Percentiles rank a stretch among this genome's conserved stretches.
phyloP scores from a whole-genome alignment of 1,140 invertebrate species.

The Scaptomyza pallida region DNA sequence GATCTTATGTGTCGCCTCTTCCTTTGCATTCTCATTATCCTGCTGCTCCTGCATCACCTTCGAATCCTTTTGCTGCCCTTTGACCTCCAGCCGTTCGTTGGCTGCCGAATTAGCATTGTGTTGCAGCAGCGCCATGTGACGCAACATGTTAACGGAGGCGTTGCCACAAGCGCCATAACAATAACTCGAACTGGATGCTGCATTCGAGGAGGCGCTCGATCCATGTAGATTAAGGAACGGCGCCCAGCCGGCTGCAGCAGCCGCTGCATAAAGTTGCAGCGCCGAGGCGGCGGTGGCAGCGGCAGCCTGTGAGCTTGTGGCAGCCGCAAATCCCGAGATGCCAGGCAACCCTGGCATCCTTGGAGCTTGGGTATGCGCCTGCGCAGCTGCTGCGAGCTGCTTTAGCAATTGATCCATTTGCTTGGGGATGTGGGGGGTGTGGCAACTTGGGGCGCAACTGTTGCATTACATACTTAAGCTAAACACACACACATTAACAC shows the following conservation, averaged over 20 bases:
- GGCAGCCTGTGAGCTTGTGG: conserved; percentile 3
- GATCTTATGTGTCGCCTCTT: neutral
- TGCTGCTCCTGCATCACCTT: neutral
- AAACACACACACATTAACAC: conserved; percentile 5
- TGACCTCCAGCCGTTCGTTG: conserved; percentile 17
- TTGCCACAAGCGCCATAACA: neutral
- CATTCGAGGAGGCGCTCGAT: neutral
- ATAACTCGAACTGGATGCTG: neutral
- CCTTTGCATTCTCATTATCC: neutral
- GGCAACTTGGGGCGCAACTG: conserved; percentile 12
- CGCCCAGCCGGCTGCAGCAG: conserved; percentile 57
- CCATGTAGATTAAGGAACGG: conserved; percentile 41
- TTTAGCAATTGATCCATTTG: conserved; percentile 70
- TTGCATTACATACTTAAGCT: conserved; percentile 27
- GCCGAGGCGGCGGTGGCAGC: conserved; percentile 24
- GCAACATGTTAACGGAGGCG: conserved; percentile 58
- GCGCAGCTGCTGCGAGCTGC: conserved; percentile 69
- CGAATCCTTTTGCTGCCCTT: conserved; percentile 19
- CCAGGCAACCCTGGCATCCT: conserved; percentile 9
- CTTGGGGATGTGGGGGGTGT: neutral
- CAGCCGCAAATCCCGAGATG: neutral
- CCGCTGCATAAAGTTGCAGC: conserved; percentile 66
- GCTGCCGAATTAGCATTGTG: conserved; percentile 52
- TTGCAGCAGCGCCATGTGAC: conserved; percentile 70
- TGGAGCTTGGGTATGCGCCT: conserved; percentile 47